These are phyloP conservation scores for Ruditapes philippinarum DNA, from an alignment of 1,140 invertebrate species.

Conservation along the genomic window DNA sequence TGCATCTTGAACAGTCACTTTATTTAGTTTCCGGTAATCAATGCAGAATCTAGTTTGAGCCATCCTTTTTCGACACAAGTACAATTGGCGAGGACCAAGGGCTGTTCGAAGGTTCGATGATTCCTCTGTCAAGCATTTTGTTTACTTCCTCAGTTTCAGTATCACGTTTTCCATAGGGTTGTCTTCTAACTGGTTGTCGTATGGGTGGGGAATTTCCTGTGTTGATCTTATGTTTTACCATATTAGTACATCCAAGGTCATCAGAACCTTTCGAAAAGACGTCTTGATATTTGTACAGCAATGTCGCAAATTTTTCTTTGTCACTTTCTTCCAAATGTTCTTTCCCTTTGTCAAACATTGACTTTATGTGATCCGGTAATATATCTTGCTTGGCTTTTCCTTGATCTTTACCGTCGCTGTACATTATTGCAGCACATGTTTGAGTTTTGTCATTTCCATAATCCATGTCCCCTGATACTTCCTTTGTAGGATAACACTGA, in stretches of 20 bases:
- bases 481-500: too few relatives aligned
- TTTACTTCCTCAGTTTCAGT: not conserved
- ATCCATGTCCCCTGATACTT: too few relatives aligned
- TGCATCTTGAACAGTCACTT: conserved; percentile 45
- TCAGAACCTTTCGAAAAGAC: not conserved
- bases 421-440: too few relatives aligned
- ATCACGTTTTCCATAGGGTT: not conserved
- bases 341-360: not conserved
- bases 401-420: too few relatives aligned
- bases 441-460: too few relatives aligned
- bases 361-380: not conserved
- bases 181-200: conserved; percentile 7
- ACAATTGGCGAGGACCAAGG: not conserved
- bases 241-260: conserved; percentile 20
- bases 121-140: not conserved
- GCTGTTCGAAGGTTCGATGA: conserved; percentile 11
- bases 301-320: conserved; percentile 1
- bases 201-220: not conserved
- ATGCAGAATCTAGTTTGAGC: conserved; percentile 6
- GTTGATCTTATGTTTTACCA: conserved; percentile 7
- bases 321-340: not conserved
- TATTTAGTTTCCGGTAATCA: not conserved
- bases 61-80: conserved; percentile 5
- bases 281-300: not conserved
- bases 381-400: too few relatives aligned